Conservation (phyloP, 2,888 invertebrate species). For the Plebejus melissa region DNA sequence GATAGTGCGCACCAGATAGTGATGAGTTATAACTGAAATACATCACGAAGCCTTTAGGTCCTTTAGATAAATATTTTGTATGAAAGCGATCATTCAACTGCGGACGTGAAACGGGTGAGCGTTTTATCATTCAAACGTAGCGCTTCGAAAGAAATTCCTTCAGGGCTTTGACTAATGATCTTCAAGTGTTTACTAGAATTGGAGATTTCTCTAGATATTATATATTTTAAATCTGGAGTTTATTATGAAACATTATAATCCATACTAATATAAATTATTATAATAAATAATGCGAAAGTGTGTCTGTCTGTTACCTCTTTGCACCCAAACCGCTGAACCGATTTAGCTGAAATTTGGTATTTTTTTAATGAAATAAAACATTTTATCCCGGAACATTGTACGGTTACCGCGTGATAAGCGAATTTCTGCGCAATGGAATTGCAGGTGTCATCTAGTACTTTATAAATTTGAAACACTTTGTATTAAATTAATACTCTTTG, state of each 20-base stretch:
- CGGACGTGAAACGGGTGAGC: slow-evolving; percentile 3
- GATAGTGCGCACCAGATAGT: neutral
- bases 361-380: too few relatives aligned
- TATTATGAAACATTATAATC: neutral
- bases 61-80: slow-evolving; percentile 24
- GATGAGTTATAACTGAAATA: slow-evolving; percentile 11
- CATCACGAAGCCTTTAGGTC: slow-evolving; percentile 6
- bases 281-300: neutral
- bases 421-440: too few relatives aligned
- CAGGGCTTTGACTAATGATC: slow-evolving; percentile 12
- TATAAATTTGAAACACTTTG: too few relatives aligned
- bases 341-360: too few relatives aligned
- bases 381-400: too few relatives aligned
- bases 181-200: neutral
- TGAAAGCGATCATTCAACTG: slow-evolving; percentile 12
- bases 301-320: too few relatives aligned
- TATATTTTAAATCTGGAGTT: neutral
- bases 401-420: too few relatives aligned
- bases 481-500: too few relatives aligned
- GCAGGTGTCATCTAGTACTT: too few relatives aligned
- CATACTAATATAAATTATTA: neutral
- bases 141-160: slow-evolving; percentile 11
- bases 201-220: neutral
- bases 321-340: too few relatives aligned
- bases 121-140: slow-evolving; percentile 14